Conservation (phyloP, 2,113 vertebrate genomes). For the Tringa solitaria region DNA sequence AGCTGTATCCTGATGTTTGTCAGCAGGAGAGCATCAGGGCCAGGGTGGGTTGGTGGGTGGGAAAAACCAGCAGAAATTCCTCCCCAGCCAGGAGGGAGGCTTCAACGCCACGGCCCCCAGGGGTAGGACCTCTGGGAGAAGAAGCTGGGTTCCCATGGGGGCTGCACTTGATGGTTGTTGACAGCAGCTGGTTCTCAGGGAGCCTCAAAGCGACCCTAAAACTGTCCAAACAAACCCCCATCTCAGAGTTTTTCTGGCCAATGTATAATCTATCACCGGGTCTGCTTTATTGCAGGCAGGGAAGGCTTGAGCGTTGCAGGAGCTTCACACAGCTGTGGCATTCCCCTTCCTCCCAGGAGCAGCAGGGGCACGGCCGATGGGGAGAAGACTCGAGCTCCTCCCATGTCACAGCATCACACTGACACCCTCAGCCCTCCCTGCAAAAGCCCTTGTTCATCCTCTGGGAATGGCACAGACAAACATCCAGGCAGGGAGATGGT, state of each 20-base stretch:
- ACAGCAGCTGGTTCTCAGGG: constrained; percentile 1
- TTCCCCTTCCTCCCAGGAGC: background rate
- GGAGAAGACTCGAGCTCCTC: background rate
- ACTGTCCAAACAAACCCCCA: constrained; percentile 11
- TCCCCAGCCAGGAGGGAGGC: background rate
- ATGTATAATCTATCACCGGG: background rate
- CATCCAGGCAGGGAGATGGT: background rate
- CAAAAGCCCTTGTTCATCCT: background rate
- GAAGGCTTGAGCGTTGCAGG: background rate
- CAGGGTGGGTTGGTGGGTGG: fast-evolving
- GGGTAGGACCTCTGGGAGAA: background rate
- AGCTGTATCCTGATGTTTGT: background rate
- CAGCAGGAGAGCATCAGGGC: background rate
- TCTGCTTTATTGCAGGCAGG: background rate
- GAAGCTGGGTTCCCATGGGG: background rate
- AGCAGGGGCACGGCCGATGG: fast-evolving
- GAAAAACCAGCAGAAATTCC: background rate
- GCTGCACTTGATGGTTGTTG: fast-evolving
- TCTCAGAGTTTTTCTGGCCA: background rate
- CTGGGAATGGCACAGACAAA: fast-evolving
- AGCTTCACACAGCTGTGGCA: background rate
- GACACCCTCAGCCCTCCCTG: background rate
- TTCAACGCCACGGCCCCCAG: fast-evolving
- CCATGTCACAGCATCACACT: fast-evolving
- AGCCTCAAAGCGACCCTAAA: background rate